phyloP scores from a whole-genome alignment of 2,888 invertebrate genomes.

The Polietes domitor region DNA sequence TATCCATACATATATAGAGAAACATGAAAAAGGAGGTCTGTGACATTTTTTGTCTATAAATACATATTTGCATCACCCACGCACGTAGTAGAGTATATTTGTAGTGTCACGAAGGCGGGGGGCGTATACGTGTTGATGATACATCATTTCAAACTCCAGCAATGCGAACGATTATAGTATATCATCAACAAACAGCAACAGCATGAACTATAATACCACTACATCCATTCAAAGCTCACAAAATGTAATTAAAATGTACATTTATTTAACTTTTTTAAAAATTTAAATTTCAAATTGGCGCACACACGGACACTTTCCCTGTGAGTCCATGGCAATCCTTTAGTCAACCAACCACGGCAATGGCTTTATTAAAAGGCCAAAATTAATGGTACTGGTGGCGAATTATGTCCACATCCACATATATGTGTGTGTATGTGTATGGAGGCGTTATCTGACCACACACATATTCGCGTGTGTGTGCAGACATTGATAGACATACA shows the following conservation, averaged over 20 bases:
- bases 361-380: slow-evolving; percentile 33
- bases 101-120: not conserved
- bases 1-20: too few species aligned
- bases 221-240: not conserved
- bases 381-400: slow-evolving; percentile 28
- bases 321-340: not conserved
- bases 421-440: not conserved
- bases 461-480: not conserved
- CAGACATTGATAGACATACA: slow-evolving; percentile 16
- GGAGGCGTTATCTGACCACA: slow-evolving; percentile 58
- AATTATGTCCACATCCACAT: not conserved
- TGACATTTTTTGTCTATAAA: not conserved
- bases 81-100: not conserved
- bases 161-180: too few species aligned
- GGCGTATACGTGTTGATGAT: not conserved
- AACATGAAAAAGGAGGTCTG: slow-evolving; percentile 27
- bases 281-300: slow-evolving; percentile 14
- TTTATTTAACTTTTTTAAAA: slow-evolving; percentile 30
- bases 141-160: slow-evolving; percentile 15
- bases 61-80: not conserved
- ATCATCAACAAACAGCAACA: not conserved
- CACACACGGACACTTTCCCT: not conserved
- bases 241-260: slow-evolving; percentile 37
- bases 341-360: not conserved
- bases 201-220: not conserved